Percentiles rank a stretch among this genome's conserved stretches.
These are phyloP conservation scores for Lasiurus borealis DNA, from an alignment of 2,113 vertebrate genomes.

Conservation along the genomic window DNA sequence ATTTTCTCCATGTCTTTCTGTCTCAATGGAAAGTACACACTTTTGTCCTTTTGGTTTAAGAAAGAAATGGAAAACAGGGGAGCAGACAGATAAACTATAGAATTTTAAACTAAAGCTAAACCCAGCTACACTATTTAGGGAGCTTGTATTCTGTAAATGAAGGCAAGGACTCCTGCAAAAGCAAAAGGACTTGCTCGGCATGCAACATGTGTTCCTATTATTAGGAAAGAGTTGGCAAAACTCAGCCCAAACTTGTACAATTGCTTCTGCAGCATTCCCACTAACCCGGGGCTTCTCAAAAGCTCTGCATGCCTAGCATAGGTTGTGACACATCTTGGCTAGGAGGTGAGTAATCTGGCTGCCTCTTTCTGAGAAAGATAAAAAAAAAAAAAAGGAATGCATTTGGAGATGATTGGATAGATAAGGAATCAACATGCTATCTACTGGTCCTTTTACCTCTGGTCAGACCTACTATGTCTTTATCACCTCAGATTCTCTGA, in stretches of 20 bases:
- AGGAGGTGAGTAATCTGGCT: slow-evolving; percentile 54
- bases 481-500: slow-evolving; percentile 45
- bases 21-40: slow-evolving; percentile 4
- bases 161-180: slow-evolving; percentile 70
- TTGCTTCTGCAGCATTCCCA: slow-evolving; percentile 60
- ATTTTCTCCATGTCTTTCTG: neutral
- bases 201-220: slow-evolving; percentile 59
- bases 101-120: slow-evolving; percentile 61
- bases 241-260: slow-evolving; percentile 56
- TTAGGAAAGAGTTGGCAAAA: slow-evolving; percentile 57
- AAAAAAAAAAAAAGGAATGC: neutral
- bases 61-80: slow-evolving; percentile 27
- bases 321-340: slow-evolving; percentile 61
- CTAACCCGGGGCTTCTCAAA: slow-evolving; percentile 65
- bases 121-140: neutral
- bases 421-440: slow-evolving; percentile 43
- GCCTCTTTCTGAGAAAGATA: slow-evolving; percentile 18
- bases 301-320: slow-evolving; percentile 61
- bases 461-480: slow-evolving; percentile 43
- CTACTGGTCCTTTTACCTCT: slow-evolving; percentile 46
- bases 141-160: slow-evolving; percentile 62
- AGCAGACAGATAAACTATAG: slow-evolving; percentile 18
- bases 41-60: slow-evolving; percentile 57
- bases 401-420: slow-evolving; percentile 46
- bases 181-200: slow-evolving; percentile 57